Evolutionary conservation across 92 coral and sea anemone species (phyloP).

Genomic region (Anthopleura xanthogrammica): DNA sequence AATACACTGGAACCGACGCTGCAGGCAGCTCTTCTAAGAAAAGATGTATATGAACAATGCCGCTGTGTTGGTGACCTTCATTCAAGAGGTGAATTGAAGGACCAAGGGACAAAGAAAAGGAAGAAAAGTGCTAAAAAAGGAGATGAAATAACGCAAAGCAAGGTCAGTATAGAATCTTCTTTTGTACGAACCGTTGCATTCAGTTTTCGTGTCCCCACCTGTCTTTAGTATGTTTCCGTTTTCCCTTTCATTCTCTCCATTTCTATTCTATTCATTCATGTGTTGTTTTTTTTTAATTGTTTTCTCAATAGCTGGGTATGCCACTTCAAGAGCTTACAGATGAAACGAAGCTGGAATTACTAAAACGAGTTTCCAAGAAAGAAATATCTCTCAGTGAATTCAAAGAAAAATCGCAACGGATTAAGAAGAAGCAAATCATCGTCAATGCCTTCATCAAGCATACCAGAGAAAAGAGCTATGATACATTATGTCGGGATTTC

Average conservation of each 20-base stretch:
- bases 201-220: background rate
- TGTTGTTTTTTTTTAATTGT: too few relatives aligned
- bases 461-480: constrained; percentile 38
- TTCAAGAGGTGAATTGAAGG: background rate
- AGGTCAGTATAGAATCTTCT: background rate
- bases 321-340: constrained; percentile 56
- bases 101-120: background rate
- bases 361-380: constrained; percentile 3
- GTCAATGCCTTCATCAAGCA: constrained; percentile 37
- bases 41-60: constrained; percentile 5
- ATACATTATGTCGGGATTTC: constrained; percentile 24
- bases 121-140: background rate
- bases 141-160: constrained; percentile 3
- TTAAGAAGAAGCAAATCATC: constrained; percentile 35
- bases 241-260: background rate
- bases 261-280: too few relatives aligned
- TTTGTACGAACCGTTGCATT: background rate
- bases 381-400: constrained; percentile 40
- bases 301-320: constrained; percentile 55
- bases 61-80: background rate
- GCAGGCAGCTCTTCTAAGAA: constrained; percentile 9
- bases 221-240: background rate
- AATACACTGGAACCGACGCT: constrained; percentile 13
- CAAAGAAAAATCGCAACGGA: constrained; percentile 11
- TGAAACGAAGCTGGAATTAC: constrained; percentile 30